Evolutionary conservation across 2,113 vertebrate species (phyloP), one percentile per base, ranked within the genome.

Genomic region (Cervus canadensis): DNA sequence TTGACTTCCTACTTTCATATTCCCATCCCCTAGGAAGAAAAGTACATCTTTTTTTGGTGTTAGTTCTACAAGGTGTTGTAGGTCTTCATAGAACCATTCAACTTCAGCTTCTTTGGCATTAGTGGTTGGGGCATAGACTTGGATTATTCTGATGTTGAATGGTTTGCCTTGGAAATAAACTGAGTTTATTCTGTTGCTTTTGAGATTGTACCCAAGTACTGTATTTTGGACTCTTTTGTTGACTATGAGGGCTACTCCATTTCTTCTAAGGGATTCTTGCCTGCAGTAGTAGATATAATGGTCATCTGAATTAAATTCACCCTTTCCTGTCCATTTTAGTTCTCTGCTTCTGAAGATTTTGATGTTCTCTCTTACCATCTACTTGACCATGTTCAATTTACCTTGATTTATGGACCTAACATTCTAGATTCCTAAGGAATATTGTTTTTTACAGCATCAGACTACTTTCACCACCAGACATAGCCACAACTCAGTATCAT

Each of bases 401-500:
- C 12, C 71, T 76, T 76, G 23, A 74, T 43, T 74, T 43, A 74
- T 14, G 36, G 21, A 43, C 5, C 36, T 40, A 74, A 74, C 67
- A 25, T 6, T 40, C 67, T 40, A 74, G 21, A 40, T 25, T 40
- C 71, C 71, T 26, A 76, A 43, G 23, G 10, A 76, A 26, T 43
- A 43, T 26, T 76, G 23, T 43, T 43, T 43, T 76, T 43, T 43
- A 25, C 3, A 76, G 23, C 36, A 43, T 76, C 12, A 26, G 12
- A 0, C 36, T 76, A 76, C 36, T 76, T 76, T 76, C 23, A 26
- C 36, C 71, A 76, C 12, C 71, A 76, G 71, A 43, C 36, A 76
- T 12, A 76, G 43, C 23, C 6, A 74, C 6, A 76, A 4, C 6
- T 76, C 21, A 43, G 36, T 30, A 76, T 43, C 0, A 0, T 76